Evolutionary conservation across 1,140 invertebrate species (phyloP).

Genomic region (Cyrtorhinus lividipennis): DNA sequence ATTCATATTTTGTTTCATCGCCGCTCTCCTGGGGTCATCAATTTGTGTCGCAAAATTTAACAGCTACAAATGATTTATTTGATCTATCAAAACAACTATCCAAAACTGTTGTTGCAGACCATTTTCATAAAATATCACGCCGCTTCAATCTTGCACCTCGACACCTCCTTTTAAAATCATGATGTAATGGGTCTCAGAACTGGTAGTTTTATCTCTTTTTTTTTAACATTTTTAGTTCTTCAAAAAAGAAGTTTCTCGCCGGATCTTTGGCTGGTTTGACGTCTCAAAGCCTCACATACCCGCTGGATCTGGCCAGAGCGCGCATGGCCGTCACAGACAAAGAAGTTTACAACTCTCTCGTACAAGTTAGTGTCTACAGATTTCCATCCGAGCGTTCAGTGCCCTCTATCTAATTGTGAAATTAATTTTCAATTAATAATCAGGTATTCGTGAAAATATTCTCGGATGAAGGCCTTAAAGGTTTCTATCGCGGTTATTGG

Average conservation of each 20-base stretch:
- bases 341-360: constrained; percentile 45
- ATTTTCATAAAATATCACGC: too few relatives aligned
- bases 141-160: too few relatives aligned
- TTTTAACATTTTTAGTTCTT: background rate
- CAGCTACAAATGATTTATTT: too few relatives aligned
- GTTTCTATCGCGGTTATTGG: constrained; percentile 74
- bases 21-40: too few relatives aligned
- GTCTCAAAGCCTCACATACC: constrained; percentile 87
- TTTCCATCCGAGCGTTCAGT: constrained; percentile 8
- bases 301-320: constrained; percentile 90
- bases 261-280: constrained; percentile 89
- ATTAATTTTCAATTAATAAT: background rate
- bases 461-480: constrained; percentile 56
- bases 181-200: too few relatives aligned
- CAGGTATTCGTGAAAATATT: constrained; percentile 76
- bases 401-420: background rate
- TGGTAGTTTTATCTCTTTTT: too few relatives aligned
- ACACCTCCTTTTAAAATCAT: too few relatives aligned
- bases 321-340: constrained; percentile 89
- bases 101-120: too few relatives aligned
- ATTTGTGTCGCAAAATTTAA: background rate
- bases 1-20: too few relatives aligned
- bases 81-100: too few relatives aligned
- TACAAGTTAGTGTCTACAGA: constrained; percentile 33
- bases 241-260: constrained; percentile 53